Base-by-base conservation (phyloP, 2,888 invertebrate genomes). In the Drosophila quinaria region DNA sequence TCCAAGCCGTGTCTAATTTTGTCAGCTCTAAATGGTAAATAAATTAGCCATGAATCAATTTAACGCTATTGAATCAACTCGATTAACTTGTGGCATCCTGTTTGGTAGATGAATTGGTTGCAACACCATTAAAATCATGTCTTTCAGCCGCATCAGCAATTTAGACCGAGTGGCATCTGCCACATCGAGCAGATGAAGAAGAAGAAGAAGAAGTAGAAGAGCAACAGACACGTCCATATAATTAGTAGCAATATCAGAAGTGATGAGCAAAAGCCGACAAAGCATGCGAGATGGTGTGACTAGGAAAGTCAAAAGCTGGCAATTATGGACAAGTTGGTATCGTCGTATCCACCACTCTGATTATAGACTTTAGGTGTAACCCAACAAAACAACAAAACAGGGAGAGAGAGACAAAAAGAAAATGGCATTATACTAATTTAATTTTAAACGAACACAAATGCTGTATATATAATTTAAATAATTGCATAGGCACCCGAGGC, bases 381-480 rank as follows among this genome's bases (percentile, higher is more conserved):
- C 62, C 67, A 70, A 64, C 70, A 60, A 59, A 39, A 58, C n/a
- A 29, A 29, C 19, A 64, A 3, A 51, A n/a, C 31, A 50, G 19
- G 19, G 5, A 33, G 22, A 52, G 46, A 17, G 49, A 54, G 25
- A 5, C 50, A 44, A 47, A 76, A 67, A 70, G 73, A 61, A 66
- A 61, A 70, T 64, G 50, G 68, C 77, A 87, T 83, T 84, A 84
- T 81, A 83, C 82, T 83, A 83, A 87, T 83, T 83, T 84, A 79
- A 83, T 83, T 83, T 83, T 83, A 83, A 83, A 83, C 87, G 83
- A 83, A 86, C 87, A 77, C 74, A 79, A 81, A 81, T 70, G 87
- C 61, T 50, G 77, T 60, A 77, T 70, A 77, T 83, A 87, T 83
- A 83, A 83, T 83, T 83, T 87, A 81, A 70, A 79, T 87, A 83